These are phyloP conservation scores for Euwallacea similis DNA, from an alignment of 1,140 invertebrate species.

Conservation along the genomic window DNA sequence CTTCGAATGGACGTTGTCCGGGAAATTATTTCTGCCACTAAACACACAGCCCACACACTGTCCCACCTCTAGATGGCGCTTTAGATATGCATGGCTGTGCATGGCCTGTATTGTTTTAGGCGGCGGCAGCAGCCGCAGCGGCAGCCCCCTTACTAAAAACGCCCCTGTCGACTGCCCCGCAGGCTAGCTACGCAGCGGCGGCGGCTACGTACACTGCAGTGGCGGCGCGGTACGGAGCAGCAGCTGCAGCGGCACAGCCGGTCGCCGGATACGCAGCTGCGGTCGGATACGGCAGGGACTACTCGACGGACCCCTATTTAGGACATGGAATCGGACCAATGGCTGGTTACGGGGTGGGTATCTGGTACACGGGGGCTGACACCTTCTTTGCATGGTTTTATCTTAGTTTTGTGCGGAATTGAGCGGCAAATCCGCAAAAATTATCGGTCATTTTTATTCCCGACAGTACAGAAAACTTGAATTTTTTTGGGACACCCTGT, in stretches of 20 bases:
- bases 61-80: slow-evolving; percentile 34
- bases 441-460: too few species aligned
- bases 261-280: slow-evolving; percentile 66
- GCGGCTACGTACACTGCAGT: slow-evolving; percentile 81
- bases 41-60: too few species aligned
- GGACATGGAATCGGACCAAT: slow-evolving; percentile 95
- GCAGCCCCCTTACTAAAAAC: slow-evolving; percentile 59
- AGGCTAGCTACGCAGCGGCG: slow-evolving; percentile 78
- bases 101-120: slow-evolving; percentile 60
- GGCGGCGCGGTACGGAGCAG: slow-evolving; percentile 70
- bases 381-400: not conserved
- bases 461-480: too few species aligned
- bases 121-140: slow-evolving; percentile 70
- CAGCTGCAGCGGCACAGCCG: slow-evolving; percentile 64
- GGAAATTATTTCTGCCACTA: too few species aligned
- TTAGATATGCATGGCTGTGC: slow-evolving; percentile 58
- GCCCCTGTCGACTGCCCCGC: slow-evolving; percentile 66
- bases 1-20: too few species aligned
- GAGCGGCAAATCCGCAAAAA: not conserved
- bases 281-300: slow-evolving; percentile 85
- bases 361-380: not conserved
- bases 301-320: slow-evolving; percentile 85
- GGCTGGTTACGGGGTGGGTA: slow-evolving; percentile 89
- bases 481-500: too few species aligned
- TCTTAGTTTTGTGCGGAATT: not conserved